A percentile compares a stretch with the other conserved stretches of the same genome.
These are phyloP conservation scores for Telmatochromis sp. DNA, from an alignment of 2,113 vertebrate species.

Conservation along the genomic window DNA sequence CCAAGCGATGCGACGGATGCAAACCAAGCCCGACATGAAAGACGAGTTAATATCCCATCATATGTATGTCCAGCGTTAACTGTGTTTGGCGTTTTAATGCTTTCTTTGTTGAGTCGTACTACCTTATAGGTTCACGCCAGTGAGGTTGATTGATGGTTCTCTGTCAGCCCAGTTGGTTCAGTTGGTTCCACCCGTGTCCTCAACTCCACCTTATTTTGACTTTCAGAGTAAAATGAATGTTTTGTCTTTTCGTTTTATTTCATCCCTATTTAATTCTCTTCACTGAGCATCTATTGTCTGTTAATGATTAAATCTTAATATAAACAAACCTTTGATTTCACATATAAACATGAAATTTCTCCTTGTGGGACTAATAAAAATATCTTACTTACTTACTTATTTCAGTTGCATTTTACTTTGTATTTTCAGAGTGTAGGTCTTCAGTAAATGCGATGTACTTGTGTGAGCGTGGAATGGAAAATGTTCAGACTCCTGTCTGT, in stretches of 20 bases:
- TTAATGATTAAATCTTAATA: neutral
- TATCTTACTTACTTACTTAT: neutral
- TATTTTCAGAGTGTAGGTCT: neutral
- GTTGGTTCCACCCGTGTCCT: neutral
- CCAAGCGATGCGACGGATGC: neutral
- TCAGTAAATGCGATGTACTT: accelerated
- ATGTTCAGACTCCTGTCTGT: neutral
- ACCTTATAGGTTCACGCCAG: accelerated
- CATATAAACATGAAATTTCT: neutral
- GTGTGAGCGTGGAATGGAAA: neutral
- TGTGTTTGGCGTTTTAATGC: neutral
- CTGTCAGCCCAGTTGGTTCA: neutral
- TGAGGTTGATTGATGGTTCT: neutral
- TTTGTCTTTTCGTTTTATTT: accelerated
- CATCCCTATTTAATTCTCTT: neutral
- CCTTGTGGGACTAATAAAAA: neutral
- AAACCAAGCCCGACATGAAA: neutral
- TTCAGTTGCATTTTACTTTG: neutral
- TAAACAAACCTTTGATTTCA: neutral
- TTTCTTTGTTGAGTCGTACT: neutral
- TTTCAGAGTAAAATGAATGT: neutral
- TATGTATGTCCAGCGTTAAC: neutral
- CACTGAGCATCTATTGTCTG: neutral
- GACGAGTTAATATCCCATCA: neutral
- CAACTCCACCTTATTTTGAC: neutral